phyloP scores from a whole-genome alignment of 2,888 invertebrate species.

The Yponomeuta plumbellus region DNA sequence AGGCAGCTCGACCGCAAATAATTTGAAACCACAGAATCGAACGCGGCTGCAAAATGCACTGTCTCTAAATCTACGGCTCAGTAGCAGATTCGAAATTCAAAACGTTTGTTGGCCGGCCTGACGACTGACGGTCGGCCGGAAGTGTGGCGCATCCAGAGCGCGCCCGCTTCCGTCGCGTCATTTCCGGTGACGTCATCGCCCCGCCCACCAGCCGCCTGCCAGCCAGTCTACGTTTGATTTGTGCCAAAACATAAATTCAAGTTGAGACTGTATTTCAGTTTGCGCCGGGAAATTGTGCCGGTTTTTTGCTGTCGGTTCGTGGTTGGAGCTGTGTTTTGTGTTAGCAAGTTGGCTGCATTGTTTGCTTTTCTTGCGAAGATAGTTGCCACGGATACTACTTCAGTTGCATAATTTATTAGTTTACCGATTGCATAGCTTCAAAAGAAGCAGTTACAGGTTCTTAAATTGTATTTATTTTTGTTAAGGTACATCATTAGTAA shows the following conservation, averaged over 20 bases:
- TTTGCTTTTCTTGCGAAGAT: neutral
- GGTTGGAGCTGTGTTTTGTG: neutral
- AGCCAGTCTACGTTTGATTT: slow-evolving; percentile 33
- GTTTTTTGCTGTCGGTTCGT: neutral
- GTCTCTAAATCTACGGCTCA: neutral
- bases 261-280: neutral
- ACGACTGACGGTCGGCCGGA: slow-evolving; percentile 33
- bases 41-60: neutral
- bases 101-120: slow-evolving; percentile 3
- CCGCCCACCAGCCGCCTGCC: slow-evolving; percentile 13
- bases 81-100: slow-evolving; percentile 12
- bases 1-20: neutral
- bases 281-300: neutral
- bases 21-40: neutral
- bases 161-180: slow-evolving; percentile 47
- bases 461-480: too few relatives aligned
- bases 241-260: slow-evolving; percentile 15
- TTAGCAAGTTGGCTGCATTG: neutral
- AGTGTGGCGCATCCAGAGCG: slow-evolving; percentile 36
- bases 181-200: slow-evolving; percentile 54
- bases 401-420: too few relatives aligned
- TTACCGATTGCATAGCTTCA: too few relatives aligned
- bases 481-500: too few relatives aligned
- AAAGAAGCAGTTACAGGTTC: too few relatives aligned
- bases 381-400: too few relatives aligned